A percentile compares a stretch with the other conserved stretches of the same genome.
Conservation (phyloP, 2,888 invertebrate genomes). For the Dione juno region DNA sequence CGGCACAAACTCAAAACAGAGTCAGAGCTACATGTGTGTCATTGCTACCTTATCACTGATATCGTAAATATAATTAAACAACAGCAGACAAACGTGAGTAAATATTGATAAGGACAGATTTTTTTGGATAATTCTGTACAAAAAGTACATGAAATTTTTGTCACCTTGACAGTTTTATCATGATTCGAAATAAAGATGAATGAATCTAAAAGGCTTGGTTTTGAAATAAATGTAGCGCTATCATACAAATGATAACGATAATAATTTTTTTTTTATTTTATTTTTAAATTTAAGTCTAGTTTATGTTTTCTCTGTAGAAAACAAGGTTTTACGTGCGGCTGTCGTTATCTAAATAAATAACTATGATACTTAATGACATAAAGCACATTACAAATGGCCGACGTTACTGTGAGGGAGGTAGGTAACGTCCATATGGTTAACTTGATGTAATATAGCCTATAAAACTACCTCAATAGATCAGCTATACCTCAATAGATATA, state of each 20-base stretch:
- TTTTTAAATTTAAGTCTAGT: too few species aligned
- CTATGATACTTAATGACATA: too few species aligned
- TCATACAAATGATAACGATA: background rate
- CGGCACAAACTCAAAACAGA: conserved; percentile 7
- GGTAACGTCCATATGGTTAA: too few species aligned
- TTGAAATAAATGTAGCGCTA: background rate
- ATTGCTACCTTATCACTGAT: conserved; percentile 49
- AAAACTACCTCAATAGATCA: too few species aligned
- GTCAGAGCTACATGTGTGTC: conserved; percentile 44
- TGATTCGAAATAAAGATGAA: background rate
- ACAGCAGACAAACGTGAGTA: conserved; percentile 34
- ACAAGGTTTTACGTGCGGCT: too few species aligned
- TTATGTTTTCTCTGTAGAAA: too few species aligned
- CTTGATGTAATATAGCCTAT: too few species aligned
- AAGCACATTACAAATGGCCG: too few species aligned
- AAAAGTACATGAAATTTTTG: background rate
- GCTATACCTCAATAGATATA: too few species aligned
- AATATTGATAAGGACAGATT: conserved; percentile 29
- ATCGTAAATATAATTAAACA: conserved; percentile 48
- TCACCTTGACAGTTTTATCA: background rate
- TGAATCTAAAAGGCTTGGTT: background rate
- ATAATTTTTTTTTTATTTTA: too few species aligned
- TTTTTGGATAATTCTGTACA: conserved; percentile 17
- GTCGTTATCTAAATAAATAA: too few species aligned
- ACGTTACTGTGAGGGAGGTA: too few species aligned